A percentile compares a stretch with the other conserved stretches of the same genome.
Conservation (phyloP, 2,888 invertebrate species). For the Icerya purchasi region DNA sequence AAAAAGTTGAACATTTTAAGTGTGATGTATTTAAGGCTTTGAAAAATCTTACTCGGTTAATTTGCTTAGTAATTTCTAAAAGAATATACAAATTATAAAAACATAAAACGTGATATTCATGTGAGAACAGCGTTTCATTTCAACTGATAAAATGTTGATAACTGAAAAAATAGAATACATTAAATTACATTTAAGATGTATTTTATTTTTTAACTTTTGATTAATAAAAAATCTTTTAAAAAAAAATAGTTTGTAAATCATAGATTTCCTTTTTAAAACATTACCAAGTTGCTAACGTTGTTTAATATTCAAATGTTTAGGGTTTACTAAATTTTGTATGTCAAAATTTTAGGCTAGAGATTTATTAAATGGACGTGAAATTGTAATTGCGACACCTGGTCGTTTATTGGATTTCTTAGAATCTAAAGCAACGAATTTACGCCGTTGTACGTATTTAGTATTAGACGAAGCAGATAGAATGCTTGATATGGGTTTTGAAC, state of each 20-base stretch:
- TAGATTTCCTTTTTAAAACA: neutral
- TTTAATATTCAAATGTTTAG: too few species aligned
- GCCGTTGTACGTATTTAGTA: slow-evolving; percentile 76
- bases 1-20: too few species aligned
- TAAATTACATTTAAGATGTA: too few species aligned
- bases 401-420: slow-evolving; percentile 83
- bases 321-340: neutral
- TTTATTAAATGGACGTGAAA: slow-evolving; percentile 73
- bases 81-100: too few species aligned
- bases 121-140: too few species aligned
- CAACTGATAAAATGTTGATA: too few species aligned
- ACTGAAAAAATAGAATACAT: too few species aligned
- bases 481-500: slow-evolving; percentile 97
- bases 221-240: slow-evolving; percentile 1
- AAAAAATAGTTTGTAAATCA: neutral
- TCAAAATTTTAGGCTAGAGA: slow-evolving; percentile 47
- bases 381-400: slow-evolving; percentile 88
- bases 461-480: slow-evolving; percentile 90
- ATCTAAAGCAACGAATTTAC: slow-evolving; percentile 60
- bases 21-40: too few species aligned
- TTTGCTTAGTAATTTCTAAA: too few species aligned
- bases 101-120: too few species aligned
- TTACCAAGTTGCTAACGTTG: neutral
- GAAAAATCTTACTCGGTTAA: too few species aligned
- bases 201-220: too few species aligned